A percentile compares a stretch with the other conserved stretches of the same genome.
phyloP scores from a whole-genome alignment of 2,797 vertebrate genomes.

The Capromys pilorides region DNA sequence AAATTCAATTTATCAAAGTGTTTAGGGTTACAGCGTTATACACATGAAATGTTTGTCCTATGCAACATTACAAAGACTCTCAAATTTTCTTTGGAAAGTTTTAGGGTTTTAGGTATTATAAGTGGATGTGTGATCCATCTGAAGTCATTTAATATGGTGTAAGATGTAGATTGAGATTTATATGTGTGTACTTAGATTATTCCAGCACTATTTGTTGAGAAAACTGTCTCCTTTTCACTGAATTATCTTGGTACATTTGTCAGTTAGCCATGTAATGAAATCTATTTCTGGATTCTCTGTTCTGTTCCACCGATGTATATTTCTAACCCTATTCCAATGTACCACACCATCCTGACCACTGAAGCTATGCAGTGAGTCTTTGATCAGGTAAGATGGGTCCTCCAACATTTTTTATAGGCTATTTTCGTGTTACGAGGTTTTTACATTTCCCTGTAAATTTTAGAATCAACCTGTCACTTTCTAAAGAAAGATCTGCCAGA shows the following conservation, averaged over 20 bases:
- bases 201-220: not conserved
- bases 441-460: slow-evolving; percentile 47
- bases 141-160: not conserved
- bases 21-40: not conserved
- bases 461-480: not conserved
- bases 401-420: not conserved
- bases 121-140: slow-evolving; percentile 2
- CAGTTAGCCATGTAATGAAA: not conserved
- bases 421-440: not conserved
- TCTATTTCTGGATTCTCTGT: not conserved
- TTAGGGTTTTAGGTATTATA: not conserved
- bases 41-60: not conserved
- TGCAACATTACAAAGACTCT: not conserved
- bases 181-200: not conserved
- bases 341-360: not conserved
- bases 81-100: not conserved
- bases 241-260: slow-evolving; percentile 4
- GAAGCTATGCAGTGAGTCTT: not conserved
- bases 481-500: not conserved
- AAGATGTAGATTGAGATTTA: not conserved
- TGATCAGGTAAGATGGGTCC: not conserved
- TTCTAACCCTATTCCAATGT: not conserved
- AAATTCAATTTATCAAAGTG: slow-evolving; percentile 2
- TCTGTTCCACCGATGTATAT: not conserved
- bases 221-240: not conserved